phyloP scores from a whole-genome alignment of 2,888 invertebrate species.

The Microctonus aethiopoides region DNA sequence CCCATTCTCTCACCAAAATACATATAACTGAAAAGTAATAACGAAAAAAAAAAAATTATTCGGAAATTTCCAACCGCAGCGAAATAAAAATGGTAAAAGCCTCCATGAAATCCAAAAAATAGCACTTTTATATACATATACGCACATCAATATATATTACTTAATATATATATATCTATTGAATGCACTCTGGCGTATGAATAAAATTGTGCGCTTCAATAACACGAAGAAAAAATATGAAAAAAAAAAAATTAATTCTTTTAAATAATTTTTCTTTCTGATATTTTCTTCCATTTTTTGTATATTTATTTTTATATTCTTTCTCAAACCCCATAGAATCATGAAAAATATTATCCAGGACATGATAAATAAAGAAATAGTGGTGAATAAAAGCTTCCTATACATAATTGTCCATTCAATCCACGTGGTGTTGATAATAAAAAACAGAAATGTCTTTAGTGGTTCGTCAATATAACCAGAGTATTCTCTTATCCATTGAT shows the following conservation, averaged over 20 bases:
- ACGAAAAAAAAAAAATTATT: slow-evolving; percentile 6
- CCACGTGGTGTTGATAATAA: background rate
- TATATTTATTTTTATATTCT: background rate
- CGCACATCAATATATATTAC: background rate
- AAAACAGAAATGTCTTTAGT: background rate
- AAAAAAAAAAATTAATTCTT: background rate
- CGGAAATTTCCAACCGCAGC: slow-evolving; percentile 4
- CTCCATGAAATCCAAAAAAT: background rate
- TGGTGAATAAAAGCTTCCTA: background rate
- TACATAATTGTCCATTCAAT: background rate
- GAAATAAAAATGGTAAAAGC: background rate
- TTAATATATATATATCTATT: background rate
- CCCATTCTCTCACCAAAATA: background rate
- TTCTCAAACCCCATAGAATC: background rate
- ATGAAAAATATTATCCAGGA: background rate
- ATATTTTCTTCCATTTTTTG: background rate
- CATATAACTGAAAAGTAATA: background rate
- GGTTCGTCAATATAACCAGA: background rate
- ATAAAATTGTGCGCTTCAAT: background rate
- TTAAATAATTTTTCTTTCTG: background rate
- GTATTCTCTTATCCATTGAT: background rate
- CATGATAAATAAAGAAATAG: background rate
- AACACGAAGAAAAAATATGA: background rate
- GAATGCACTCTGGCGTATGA: background rate
- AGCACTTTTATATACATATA: background rate